These are phyloP conservation scores for Bimastos eiseni DNA, from an alignment of 2,888 invertebrate genomes.

Conservation along the genomic window DNA sequence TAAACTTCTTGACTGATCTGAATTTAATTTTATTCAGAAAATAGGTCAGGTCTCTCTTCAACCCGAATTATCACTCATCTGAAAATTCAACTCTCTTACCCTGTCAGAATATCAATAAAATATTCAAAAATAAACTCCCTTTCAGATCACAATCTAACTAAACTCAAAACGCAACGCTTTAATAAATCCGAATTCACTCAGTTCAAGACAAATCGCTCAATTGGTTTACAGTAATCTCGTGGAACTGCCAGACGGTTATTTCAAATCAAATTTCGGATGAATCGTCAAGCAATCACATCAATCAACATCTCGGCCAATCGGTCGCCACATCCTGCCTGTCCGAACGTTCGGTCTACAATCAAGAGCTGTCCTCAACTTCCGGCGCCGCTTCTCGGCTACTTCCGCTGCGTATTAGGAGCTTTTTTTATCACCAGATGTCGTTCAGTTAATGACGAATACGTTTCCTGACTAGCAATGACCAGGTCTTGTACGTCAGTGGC, in stretches of 20 bases:
- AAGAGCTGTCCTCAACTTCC: background rate
- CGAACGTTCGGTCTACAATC: background rate
- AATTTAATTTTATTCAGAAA: too few relatives aligned
- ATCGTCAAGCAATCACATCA: background rate
- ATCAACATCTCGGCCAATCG: background rate
- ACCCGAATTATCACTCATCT: too few relatives aligned
- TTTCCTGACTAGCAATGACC: background rate
- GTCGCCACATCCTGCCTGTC: background rate
- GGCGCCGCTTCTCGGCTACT: background rate
- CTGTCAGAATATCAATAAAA: too few relatives aligned
- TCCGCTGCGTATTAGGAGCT: background rate
- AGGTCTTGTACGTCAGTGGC: too few relatives aligned
- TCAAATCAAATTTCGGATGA: background rate
- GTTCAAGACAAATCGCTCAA: background rate
- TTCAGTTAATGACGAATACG: background rate
- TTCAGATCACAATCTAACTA: background rate
- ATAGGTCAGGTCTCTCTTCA: too few relatives aligned
- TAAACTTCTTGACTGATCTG: background rate
- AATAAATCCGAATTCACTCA: background rate
- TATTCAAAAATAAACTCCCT: too few relatives aligned
- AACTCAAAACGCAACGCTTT: background rate
- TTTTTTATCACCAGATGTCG: background rate
- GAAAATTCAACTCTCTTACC: too few relatives aligned
- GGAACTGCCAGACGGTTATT: too few relatives aligned
- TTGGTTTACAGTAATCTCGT: background rate